Evolutionary conservation across 1,140 invertebrate genomes (phyloP), one percentile per base, ranked within the genome.

Genomic region (Hylaeus volcanicus): DNA sequence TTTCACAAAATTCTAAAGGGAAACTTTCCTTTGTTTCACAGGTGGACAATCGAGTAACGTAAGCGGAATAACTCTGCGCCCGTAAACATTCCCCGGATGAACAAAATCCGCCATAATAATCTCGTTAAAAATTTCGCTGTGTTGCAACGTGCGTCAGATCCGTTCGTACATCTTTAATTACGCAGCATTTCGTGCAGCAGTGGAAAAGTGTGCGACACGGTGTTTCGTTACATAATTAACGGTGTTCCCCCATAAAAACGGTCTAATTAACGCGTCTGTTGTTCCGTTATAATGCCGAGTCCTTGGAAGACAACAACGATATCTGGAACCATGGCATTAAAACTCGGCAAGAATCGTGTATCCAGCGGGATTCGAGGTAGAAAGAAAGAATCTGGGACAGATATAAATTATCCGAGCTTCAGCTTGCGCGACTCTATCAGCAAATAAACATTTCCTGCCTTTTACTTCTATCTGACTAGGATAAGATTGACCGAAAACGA

Each of bases 161-260:
- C 53, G 60, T 64, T 55, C 55, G 60, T 56, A 26, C 60, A 45
- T 14, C 43, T 73, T 79, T 58, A 66, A 79, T 66, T 71, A 71
- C 26, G 58, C 26, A 26, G 51, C 74, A 56, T 66, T 79, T 58
- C 41, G 41, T 9, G 12, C 26, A 39, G 26, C 45, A 12, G 39
- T 14, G 51, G 53, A 48, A 73, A 64, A 74, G 60, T 58, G 12
- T 41, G 26, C 60, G 56, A 71, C 48, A 43, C 68, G 14, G 56
- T n/a, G 12, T 64, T 55, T 41, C 60, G 71, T 79, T 58, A 41
- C 71, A 41, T 74, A 79, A 79, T 79, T 66, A 74, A 79, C 41
- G 9, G 39, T 37, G 60, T 48, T 74, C 37, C 48, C 14, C 37
- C 45, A 12, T 61, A 58, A 41, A 15, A 61, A 69, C 68, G n/a